Conservation (phyloP, 2,797 vertebrate genomes). For the Carcharodon carcharias region DNA sequence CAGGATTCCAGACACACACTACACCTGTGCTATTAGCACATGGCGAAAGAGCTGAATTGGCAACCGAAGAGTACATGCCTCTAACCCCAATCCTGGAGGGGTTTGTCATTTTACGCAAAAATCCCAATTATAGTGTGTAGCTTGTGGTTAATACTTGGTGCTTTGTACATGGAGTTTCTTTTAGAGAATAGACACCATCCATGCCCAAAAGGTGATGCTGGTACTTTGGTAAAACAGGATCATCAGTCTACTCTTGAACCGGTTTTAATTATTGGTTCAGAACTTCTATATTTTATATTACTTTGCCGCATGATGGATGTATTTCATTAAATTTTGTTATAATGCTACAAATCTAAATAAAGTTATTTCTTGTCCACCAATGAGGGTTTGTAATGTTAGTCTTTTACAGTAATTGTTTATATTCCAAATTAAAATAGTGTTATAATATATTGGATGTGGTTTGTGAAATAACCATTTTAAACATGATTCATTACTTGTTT, state of each 20-base stretch:
- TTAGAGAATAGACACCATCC: constrained; percentile 9
- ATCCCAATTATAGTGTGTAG: constrained; percentile 89
- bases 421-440: not conserved
- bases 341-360: constrained; percentile 51
- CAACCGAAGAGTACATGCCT: constrained; percentile 88
- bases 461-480: no score
- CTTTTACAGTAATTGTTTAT: not conserved
- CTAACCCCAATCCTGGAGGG: constrained; percentile 93
- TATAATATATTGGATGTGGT: not conserved
- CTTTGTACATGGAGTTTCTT: constrained; percentile 22
- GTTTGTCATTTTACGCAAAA: constrained; percentile 94
- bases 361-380: constrained; percentile 47
- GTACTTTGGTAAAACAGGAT: not conserved
- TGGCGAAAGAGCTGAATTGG: constrained; percentile 87
- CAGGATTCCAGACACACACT: constrained; percentile 97
- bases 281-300: constrained; percentile 32
- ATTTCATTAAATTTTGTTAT: constrained; percentile 54
- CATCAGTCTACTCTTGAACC: constrained; percentile 7
- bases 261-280: constrained; percentile 18
- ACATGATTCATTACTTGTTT: not conserved
- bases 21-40: constrained; percentile 91
- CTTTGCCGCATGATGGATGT: constrained; percentile 32
- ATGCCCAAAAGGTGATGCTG: not conserved
- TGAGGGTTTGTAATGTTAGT: not conserved
- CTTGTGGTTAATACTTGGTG: constrained; percentile 12